phyloP scores from a whole-genome alignment of 2,797 vertebrate species.

The Platalea minor region DNA sequence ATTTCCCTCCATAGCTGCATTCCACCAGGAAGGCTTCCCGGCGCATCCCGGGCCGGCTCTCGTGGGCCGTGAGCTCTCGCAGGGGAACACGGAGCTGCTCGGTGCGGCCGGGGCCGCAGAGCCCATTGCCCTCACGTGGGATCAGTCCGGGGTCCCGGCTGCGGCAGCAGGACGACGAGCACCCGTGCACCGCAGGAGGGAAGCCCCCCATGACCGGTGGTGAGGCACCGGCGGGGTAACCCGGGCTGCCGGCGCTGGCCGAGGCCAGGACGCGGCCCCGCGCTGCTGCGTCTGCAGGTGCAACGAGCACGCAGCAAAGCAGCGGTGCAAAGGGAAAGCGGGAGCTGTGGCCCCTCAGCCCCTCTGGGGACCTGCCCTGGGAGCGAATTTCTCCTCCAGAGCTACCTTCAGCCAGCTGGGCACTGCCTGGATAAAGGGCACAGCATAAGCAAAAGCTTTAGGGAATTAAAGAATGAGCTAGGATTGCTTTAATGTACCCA shows the following conservation, averaged over 20 bases:
- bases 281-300: accelerated
- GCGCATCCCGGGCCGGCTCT: neutral
- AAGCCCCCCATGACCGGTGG: accelerated
- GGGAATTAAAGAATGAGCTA: accelerated
- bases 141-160: too few relatives aligned
- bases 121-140: accelerated
- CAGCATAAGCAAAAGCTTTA: neutral
- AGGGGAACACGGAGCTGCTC: neutral
- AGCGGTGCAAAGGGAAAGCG: neutral
- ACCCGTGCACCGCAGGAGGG: accelerated
- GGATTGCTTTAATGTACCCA: accelerated
- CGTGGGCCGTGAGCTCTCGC: accelerated
- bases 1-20: neutral
- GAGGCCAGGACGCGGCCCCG: neutral
- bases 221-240: accelerated
- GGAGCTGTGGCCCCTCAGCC: neutral
- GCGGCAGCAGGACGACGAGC: accelerated
- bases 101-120: neutral
- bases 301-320: accelerated
- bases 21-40: neutral
- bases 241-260: neutral
- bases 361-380: neutral
- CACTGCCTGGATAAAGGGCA: too few relatives aligned
- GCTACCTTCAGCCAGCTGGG: neutral
- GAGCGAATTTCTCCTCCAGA: neutral